These are phyloP conservation scores for Ladona fulva DNA, from an alignment of 1,140 invertebrate genomes.

Conservation along the genomic window DNA sequence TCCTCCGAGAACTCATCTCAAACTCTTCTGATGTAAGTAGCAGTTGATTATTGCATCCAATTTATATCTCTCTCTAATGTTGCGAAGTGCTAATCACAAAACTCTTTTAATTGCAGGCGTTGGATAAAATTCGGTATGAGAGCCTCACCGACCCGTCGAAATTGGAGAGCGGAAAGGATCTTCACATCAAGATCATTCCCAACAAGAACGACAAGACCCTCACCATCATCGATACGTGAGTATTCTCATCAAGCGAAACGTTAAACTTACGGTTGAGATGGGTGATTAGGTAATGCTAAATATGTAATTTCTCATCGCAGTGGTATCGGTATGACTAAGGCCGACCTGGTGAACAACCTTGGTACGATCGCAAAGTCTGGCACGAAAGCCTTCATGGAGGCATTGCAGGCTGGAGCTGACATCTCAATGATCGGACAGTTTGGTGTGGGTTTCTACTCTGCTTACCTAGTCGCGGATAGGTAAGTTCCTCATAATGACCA, in stretches of 20 bases:
- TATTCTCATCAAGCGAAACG: conserved; percentile 10
- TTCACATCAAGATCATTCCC: conserved; percentile 84
- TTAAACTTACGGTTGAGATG: too few species aligned
- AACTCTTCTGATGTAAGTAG: conserved; percentile 70
- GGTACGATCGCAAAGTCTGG: conserved; percentile 95
- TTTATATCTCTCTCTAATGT: too few species aligned
- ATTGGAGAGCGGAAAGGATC: conserved; percentile 74
- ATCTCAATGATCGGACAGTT: conserved; percentile 98
- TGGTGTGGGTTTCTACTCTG: conserved; percentile 92
- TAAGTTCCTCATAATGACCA: not conserved
- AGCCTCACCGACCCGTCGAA: conserved; percentile 78
- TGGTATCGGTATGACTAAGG: conserved; percentile 94
- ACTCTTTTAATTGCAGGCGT: conserved; percentile 35
- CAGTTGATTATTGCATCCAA: too few species aligned
- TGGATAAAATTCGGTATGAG: conserved; percentile 75
- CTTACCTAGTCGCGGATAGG: conserved; percentile 87
- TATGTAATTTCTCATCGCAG: conserved; percentile 29
- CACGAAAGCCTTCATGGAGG: conserved; percentile 95
- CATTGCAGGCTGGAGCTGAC: conserved; percentile 84
- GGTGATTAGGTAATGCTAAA: too few species aligned
- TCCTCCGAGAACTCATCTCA: conserved; percentile 91
- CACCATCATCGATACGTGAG: conserved; percentile 76
- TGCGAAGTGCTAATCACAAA: too few species aligned
- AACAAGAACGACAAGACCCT: conserved; percentile 83
- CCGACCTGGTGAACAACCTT: conserved; percentile 89